Conservation (phyloP, 2,797 vertebrate genomes). For the Anomalospiza imberbis region DNA sequence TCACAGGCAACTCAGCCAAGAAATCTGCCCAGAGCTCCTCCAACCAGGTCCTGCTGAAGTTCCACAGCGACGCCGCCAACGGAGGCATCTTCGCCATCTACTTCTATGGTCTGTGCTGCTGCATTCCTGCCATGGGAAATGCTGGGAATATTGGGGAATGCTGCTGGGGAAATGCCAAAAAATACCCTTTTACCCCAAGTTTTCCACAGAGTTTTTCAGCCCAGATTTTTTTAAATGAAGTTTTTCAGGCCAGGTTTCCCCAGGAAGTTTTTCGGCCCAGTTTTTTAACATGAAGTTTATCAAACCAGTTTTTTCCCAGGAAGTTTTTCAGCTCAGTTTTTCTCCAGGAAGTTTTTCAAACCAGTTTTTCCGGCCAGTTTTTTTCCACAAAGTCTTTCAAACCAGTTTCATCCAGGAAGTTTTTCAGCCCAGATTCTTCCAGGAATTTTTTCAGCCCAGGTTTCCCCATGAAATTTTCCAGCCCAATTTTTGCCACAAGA, state of each 20-base stretch:
- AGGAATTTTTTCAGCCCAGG: no score
- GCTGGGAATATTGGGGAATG: accelerated
- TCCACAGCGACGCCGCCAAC: constrained; percentile 89
- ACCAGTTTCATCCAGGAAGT: no score
- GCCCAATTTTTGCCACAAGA: background rate
- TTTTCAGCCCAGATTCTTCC: no score
- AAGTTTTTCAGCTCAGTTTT: no score
- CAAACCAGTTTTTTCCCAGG: no score
- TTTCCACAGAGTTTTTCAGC: background rate
- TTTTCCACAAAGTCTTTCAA: no score
- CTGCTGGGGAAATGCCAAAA: background rate
- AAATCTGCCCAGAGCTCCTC: constrained; percentile 90
- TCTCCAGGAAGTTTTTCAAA: no score
- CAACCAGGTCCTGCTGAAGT: constrained; percentile 91
- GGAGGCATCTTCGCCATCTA: constrained; percentile 87
- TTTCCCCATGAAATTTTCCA: background rate
- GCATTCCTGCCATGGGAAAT: accelerated
- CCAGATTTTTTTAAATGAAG: no score
- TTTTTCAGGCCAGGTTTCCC: background rate
- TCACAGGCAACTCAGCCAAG: constrained; percentile 86
- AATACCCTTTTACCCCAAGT: accelerated
- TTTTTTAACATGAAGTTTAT: no score
- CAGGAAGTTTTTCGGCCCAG: accelerated
- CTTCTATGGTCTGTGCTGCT: constrained; percentile 82
- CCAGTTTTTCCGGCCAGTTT: no score